Evolutionary conservation across 2,888 invertebrate species (phyloP).

Genomic region (Pachydiplax longipennis): DNA sequence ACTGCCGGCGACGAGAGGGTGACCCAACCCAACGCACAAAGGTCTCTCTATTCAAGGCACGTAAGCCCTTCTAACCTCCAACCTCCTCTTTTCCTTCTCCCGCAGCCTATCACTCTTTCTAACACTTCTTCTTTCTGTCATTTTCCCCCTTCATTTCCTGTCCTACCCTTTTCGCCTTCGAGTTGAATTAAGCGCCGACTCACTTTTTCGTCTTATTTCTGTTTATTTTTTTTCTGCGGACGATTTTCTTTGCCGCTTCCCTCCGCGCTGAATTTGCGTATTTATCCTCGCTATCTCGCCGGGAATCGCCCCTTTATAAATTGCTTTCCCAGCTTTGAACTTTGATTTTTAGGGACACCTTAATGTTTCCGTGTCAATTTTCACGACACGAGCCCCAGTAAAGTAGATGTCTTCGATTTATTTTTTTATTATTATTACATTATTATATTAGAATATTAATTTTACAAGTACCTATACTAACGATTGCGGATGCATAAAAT

Average conservation of each 20-base stretch:
- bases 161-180: background rate
- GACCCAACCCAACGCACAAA: background rate
- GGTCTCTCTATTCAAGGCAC: background rate
- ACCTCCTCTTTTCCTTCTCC: background rate
- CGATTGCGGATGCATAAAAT: no score
- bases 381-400: background rate
- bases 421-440: no score
- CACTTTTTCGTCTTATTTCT: background rate
- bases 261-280: background rate
- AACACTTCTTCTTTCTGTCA: background rate
- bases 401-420: no score
- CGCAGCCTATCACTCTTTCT: background rate
- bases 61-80: background rate
- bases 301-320: background rate
- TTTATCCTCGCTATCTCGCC: no score
- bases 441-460: no score
- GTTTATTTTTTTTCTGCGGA: background rate
- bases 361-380: no score
- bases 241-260: background rate
- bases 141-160: background rate
- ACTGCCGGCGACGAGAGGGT: background rate
- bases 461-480: no score
- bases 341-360: background rate
- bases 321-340: background rate
- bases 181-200: background rate